Base-by-base conservation (phyloP, 2,888 invertebrate genomes). In the Colostygia pectinataria region DNA sequence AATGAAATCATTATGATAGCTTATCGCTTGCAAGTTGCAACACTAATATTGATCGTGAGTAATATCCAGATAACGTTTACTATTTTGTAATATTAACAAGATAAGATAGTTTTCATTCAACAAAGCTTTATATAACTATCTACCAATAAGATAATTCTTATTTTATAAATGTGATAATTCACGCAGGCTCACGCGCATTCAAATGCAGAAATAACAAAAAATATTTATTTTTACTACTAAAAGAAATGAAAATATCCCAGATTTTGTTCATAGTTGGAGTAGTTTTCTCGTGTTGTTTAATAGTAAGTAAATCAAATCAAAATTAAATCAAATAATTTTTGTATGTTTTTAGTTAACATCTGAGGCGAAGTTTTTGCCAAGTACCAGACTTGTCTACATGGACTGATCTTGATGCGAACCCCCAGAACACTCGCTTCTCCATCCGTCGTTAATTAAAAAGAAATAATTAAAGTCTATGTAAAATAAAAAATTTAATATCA, bases 221-320 rank as follows among this genome's bases (percentile, higher is more conserved):
- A 12, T 41, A 6, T 14, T 8, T 33, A 7, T 5, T n/a, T 25
- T 7, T 29, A 13, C 29, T 14, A n/a, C 13, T 31, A 25, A 6
- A 9, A 14, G 40, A 47, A 7, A 59, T 59, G 59, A 59, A 42
- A 51, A 34, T 51, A 23, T 18, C 53, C 23, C 25, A 41, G 4
- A 25, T 55, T 32, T 15, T 51, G 1, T 51, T 39, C 23, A 24
- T 6, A 20, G 15, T 46, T 39, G 31, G 38, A 7, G 13, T 47
- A 27, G 28, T 34, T 10, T 28, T 48, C 32, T 39, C 55, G 13
- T 41, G 48, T 25, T 33, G 27, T 47, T 6, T 51, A 7, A 49
- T 28, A 20, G 59, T 59, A 42, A 57, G 59, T 55, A 9, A 8
- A 15, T 41, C n/a, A n/a, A n/a, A n/a, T n/a, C n/a, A n/a, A n/a